Evolutionary conservation across 92 coral and sea anemone genomes (phyloP).

Genomic region (Scolanthus callimorphus): DNA sequence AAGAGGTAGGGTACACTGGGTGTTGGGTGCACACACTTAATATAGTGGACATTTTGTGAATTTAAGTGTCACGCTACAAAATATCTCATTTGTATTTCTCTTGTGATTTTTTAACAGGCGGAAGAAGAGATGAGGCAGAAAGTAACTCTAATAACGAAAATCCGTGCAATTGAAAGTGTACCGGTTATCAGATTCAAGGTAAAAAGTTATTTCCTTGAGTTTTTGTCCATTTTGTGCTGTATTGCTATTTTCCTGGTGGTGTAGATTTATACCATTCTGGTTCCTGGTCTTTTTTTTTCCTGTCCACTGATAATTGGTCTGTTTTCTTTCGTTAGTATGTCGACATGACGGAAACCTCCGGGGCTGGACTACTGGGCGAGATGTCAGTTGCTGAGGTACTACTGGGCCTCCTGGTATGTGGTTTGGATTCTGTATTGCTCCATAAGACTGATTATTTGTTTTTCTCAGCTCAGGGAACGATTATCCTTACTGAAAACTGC

Average conservation of each 20-base stretch:
- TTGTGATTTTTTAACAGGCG: constrained; percentile 53
- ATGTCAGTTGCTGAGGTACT: constrained; percentile 97
- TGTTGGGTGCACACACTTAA: too few relatives aligned
- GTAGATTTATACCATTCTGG: too few relatives aligned
- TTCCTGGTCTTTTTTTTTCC: too few relatives aligned
- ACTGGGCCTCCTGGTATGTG: not conserved
- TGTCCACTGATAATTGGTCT: too few relatives aligned
- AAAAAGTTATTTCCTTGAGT: too few relatives aligned
- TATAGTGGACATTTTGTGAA: not conserved
- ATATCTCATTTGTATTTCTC: not conserved
- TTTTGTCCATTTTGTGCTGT: too few relatives aligned
- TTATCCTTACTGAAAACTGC: constrained; percentile 81
- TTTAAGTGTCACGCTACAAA: constrained; percentile 2
- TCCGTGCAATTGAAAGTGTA: constrained; percentile 97
- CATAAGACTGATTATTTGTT: too few relatives aligned
- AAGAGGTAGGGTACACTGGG: constrained; percentile 79
- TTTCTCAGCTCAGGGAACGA: constrained; percentile 74
- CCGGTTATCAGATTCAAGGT: constrained; percentile 99
- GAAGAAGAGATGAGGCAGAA: constrained; percentile 98
- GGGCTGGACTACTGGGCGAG: constrained; percentile 94
- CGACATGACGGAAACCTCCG: constrained; percentile 92
- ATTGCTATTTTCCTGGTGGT: too few relatives aligned
- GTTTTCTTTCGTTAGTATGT: constrained; percentile 55
- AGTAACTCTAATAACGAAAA: constrained; percentile 89
- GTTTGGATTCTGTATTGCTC: too few relatives aligned